Percentiles rank a stretch among this genome's conserved stretches.
These are phyloP conservation scores for Sinocyclocheilus rhinocerous DNA, from an alignment of 2,113 vertebrate genomes.

Conservation along the genomic window DNA sequence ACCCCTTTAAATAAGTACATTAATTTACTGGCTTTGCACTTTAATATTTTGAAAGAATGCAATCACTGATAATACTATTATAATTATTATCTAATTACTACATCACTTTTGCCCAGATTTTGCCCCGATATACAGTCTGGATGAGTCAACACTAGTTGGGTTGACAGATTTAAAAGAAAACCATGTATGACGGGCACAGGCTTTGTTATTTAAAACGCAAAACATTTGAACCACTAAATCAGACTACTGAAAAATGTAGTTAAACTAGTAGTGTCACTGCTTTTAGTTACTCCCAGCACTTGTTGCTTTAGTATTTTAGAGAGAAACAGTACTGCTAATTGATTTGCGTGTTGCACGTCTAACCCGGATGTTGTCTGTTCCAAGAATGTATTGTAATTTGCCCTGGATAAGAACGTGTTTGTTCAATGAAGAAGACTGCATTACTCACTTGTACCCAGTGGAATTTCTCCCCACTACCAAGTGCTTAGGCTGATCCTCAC, in stretches of 20 bases:
- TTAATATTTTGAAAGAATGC: too few species aligned
- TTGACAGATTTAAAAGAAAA: too few species aligned
- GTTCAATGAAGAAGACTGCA: not conserved
- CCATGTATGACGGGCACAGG: too few species aligned
- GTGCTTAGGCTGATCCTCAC: constrained; percentile 90
- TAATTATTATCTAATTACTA: too few species aligned
- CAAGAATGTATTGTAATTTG: not conserved
- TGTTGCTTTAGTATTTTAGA: not conserved
- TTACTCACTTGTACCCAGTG: constrained; percentile 91
- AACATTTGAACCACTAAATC: not conserved
- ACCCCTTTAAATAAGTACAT: too few species aligned
- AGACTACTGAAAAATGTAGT: not conserved
- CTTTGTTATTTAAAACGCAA: too few species aligned
- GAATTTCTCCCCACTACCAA: constrained; percentile 94
- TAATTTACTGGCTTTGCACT: too few species aligned
- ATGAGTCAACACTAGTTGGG: too few species aligned
- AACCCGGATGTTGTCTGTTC: not conserved
- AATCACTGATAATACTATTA: not conserved
- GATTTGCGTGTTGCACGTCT: not conserved
- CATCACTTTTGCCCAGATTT: not conserved
- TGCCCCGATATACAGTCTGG: too few species aligned
- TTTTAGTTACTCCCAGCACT: not conserved
- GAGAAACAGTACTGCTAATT: not conserved
- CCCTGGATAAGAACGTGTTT: not conserved
- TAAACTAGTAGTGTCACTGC: not conserved